Conservation (phyloP, 2,888 invertebrate species). For the Euphydryas editha region DNA sequence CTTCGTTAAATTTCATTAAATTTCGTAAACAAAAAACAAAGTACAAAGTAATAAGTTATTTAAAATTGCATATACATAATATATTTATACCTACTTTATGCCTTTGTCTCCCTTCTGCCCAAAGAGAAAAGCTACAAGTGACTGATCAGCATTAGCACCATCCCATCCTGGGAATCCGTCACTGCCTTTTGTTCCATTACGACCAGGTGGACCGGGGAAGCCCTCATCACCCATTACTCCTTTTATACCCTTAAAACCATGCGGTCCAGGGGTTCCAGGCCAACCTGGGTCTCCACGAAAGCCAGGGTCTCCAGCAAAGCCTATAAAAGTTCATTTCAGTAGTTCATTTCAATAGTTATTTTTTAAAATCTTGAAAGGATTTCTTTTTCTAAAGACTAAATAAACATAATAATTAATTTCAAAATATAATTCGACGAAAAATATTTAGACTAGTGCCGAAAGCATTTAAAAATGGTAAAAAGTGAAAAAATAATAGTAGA, state of each 20-base stretch:
- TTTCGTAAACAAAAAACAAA: not conserved
- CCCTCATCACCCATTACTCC: conserved; percentile 76
- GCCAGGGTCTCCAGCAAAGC: conserved; percentile 75
- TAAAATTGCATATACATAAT: not conserved
- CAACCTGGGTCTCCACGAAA: conserved; percentile 68
- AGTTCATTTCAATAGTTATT: too few species aligned
- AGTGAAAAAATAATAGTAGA: too few species aligned
- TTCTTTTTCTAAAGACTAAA: too few species aligned
- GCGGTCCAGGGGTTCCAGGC: conserved; percentile 56
- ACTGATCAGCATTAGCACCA: conserved; percentile 73
- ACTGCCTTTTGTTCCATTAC: conserved; percentile 75
- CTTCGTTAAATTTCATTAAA: not conserved
- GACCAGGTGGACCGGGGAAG: conserved; percentile 73
- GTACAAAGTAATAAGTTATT: not conserved
- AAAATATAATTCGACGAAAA: too few species aligned
- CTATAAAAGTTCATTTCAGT: too few species aligned
- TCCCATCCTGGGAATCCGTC: conserved; percentile 80
- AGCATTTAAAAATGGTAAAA: too few species aligned
- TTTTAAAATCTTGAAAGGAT: too few species aligned
- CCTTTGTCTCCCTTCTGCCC: conserved; percentile 81
- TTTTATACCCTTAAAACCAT: conserved; percentile 64
- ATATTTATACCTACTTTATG: conserved; percentile 59
- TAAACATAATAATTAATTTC: too few species aligned
- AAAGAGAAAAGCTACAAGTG: conserved; percentile 56
- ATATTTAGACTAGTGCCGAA: too few species aligned